A percentile compares a stretch with the other conserved stretches of the same genome.
phyloP scores from a whole-genome alignment of 2,113 vertebrate species.

The Siphamia tubifer region DNA sequence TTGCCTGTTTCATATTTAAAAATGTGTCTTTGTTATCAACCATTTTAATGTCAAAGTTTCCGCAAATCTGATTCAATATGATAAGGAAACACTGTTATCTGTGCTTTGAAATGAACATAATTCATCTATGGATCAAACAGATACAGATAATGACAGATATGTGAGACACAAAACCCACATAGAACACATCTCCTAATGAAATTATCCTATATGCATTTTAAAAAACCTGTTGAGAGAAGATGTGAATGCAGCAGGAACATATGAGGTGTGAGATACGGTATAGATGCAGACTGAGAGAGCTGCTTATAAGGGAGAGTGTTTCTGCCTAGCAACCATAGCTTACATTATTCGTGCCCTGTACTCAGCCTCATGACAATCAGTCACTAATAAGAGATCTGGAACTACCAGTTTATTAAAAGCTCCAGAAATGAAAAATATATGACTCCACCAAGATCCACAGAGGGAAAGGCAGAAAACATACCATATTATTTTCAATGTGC shows the following conservation, averaged over 20 bases:
- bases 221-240: background rate
- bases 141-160: background rate
- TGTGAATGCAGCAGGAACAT: background rate
- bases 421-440: background rate
- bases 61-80: too few species aligned
- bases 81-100: too few species aligned
- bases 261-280: constrained; percentile 2
- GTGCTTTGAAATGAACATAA: too few species aligned
- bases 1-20: too few species aligned
- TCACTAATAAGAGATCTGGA: too few species aligned
- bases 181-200: background rate
- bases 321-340: background rate
- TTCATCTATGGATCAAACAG: too few species aligned
- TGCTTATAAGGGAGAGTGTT: background rate
- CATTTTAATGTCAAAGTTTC: too few species aligned
- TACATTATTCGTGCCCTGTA: background rate
- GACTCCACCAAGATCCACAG: background rate
- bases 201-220: background rate
- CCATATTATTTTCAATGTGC: too few species aligned
- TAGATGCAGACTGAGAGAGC: background rate
- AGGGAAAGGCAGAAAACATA: too few species aligned
- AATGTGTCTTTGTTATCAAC: too few species aligned
- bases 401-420: too few species aligned
- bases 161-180: background rate
- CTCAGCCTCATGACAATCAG: background rate